Evolutionary conservation across 2,888 invertebrate species (phyloP), one percentile per base, ranked within the genome.

Genomic region (Hesperia comma): DNA sequence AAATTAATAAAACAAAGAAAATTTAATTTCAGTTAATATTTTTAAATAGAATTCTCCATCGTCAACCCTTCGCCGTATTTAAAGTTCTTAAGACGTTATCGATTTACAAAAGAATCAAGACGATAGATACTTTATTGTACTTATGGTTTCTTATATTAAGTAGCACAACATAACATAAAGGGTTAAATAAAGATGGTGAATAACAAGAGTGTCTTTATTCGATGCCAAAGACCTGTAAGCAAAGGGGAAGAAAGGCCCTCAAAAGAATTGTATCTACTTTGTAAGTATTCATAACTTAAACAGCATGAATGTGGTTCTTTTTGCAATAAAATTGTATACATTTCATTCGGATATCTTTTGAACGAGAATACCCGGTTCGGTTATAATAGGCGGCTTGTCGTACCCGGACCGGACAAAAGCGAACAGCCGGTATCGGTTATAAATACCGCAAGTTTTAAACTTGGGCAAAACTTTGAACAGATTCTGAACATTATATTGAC

Each of bases 371-470:
- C 61, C 51, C 61, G 21, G 61, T 19, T 61, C 17, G 58, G 32
- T 49, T 53, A 62, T 55, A 62, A 62, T 32, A 14, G 62, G 33
- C 55, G 43, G 32, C 43, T 54, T 62, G 62, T 41, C 32, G 54
- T 41, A 53, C 46, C 63, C 19, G 56, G 56, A 4, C 14, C 46
- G 46, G 63, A 63, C 63, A 63, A 63, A 53, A 56, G 46, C 54
- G 51, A 53, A 56, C 63, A 33, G 33, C 55, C 33, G 63, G n/a
- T 49, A 63, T 63, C 19, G 63, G 63, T 33, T 56, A 63, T 63
- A 63, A 63, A 63, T 63, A 63, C 63, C 55, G 37, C 55, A 63
- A 63, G 63, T 63, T 63, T 55, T 46, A 43, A 56, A 63, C 56
- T 63, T 63, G 43, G 32, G 33, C 21, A 17, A 33, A 63, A 56